Conservation (phyloP, 2,888 invertebrate genomes). For the Ceriagrion tenellum region DNA sequence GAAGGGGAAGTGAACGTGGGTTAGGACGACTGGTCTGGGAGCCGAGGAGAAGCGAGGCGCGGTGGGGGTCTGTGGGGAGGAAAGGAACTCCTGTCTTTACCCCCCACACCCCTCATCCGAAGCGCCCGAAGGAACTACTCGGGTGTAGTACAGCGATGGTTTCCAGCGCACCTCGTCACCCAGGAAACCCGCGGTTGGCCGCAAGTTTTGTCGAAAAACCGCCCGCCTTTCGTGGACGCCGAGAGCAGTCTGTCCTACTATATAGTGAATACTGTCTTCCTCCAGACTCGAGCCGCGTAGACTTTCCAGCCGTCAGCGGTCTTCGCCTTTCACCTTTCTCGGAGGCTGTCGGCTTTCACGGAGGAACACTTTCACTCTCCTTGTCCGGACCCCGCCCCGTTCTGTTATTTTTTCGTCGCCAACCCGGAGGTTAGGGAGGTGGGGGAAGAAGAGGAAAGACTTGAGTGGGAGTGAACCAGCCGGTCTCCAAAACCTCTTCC, state of each 20-base stretch:
- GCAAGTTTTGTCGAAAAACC: not conserved
- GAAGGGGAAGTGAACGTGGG: no score
- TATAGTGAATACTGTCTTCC: not conserved
- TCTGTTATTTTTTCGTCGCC: not conserved
- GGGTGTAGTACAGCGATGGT: not conserved
- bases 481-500: not conserved
- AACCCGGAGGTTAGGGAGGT: not conserved
- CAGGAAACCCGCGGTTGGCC: not conserved
- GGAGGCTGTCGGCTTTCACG: not conserved
- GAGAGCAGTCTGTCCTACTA: not conserved
- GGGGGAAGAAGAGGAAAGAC: not conserved
- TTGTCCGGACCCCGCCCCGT: not conserved
- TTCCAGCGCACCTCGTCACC: not conserved
- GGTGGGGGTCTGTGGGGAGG: not conserved
- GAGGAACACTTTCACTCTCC: not conserved
- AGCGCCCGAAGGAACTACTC: not conserved
- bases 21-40: no score
- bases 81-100: not conserved
- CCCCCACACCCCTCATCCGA: not conserved
- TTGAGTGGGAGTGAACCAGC: not conserved
- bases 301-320: not conserved
- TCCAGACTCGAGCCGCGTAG: not conserved
- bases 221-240: not conserved
- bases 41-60: no score
- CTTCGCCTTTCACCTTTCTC: not conserved